A percentile compares a stretch with the other conserved stretches of the same genome.
These are phyloP conservation scores for Aquatica leii DNA, from an alignment of 2,888 invertebrate genomes.

Conservation along the genomic window DNA sequence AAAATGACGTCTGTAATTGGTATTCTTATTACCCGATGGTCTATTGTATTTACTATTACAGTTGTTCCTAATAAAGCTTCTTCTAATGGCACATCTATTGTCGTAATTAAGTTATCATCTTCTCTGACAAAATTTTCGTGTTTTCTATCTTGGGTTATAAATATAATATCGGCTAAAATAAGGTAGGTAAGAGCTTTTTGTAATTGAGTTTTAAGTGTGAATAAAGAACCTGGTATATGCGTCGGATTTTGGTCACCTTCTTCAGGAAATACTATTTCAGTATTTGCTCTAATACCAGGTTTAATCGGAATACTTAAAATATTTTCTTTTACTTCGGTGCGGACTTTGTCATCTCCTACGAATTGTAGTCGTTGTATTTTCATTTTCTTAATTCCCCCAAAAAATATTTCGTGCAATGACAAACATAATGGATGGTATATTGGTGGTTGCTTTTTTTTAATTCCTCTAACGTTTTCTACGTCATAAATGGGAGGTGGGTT, in stretches of 20 bases:
- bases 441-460: conserved; percentile 70
- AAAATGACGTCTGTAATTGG: conserved; percentile 76
- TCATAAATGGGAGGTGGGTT: conserved; percentile 71
- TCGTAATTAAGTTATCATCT: conserved; percentile 73
- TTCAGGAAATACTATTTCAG: conserved; percentile 76
- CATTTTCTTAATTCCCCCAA: conserved; percentile 84
- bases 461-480: conserved; percentile 67
- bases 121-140: conserved; percentile 73
- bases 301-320: conserved; percentile 77
- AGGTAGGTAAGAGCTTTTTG: not conserved
- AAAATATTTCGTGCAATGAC: conserved; percentile 72
- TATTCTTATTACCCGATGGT: conserved; percentile 72
- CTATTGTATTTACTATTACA: conserved; percentile 73
- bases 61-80: conserved; percentile 77
- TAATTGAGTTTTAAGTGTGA: not conserved
- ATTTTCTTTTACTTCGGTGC: conserved; percentile 73
- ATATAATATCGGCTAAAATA: conserved; percentile 73
- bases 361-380: conserved; percentile 78
- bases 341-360: conserved; percentile 68
- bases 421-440: conserved; percentile 66
- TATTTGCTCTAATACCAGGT: conserved; percentile 77
- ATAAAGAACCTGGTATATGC: conserved; percentile 67
- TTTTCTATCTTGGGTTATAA: conserved; percentile 75
- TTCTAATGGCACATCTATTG: conserved; percentile 67
- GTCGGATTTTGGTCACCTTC: conserved; percentile 83